Conservation (phyloP, 2,888 invertebrate species). For the Torymus auratus region DNA sequence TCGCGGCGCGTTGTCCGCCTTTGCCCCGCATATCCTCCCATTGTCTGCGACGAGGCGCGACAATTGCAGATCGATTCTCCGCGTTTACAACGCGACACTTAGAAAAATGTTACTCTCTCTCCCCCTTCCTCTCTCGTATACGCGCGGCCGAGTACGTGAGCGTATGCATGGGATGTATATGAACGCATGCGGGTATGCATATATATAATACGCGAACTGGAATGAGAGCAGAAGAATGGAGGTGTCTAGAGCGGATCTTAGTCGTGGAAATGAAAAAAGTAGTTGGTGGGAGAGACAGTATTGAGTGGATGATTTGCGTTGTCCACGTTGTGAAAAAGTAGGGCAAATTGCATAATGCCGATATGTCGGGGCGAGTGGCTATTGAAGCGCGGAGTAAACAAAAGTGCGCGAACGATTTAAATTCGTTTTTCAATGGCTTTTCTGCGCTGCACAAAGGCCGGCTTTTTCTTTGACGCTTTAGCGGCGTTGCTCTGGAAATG, state of each 20-base stretch:
- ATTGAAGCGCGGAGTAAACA: too few species aligned
- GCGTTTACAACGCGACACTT: slow-evolving; percentile 7
- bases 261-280: slow-evolving; percentile 5
- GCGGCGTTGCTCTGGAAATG: too few species aligned
- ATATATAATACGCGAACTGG: not conserved
- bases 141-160: not conserved
- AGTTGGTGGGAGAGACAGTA: not conserved
- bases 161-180: not conserved
- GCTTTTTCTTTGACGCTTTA: too few species aligned
- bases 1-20: too few species aligned
- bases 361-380: not conserved
- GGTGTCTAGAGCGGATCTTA: slow-evolving; percentile 34
- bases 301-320: not conserved
- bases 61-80: slow-evolving; percentile 39
- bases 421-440: too few species aligned
- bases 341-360: not conserved
- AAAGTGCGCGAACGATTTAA: too few species aligned
- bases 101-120: slow-evolving; percentile 19
- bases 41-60: not conserved
- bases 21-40: too few species aligned
- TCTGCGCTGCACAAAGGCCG: too few species aligned
- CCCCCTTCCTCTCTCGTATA: too few species aligned
- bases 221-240: slow-evolving; percentile 32
- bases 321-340: not conserved
- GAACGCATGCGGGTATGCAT: not conserved